Evolutionary conservation across 2,797 vertebrate genomes (phyloP).

Genomic region (Acrossocheilus wenchowensis): DNA sequence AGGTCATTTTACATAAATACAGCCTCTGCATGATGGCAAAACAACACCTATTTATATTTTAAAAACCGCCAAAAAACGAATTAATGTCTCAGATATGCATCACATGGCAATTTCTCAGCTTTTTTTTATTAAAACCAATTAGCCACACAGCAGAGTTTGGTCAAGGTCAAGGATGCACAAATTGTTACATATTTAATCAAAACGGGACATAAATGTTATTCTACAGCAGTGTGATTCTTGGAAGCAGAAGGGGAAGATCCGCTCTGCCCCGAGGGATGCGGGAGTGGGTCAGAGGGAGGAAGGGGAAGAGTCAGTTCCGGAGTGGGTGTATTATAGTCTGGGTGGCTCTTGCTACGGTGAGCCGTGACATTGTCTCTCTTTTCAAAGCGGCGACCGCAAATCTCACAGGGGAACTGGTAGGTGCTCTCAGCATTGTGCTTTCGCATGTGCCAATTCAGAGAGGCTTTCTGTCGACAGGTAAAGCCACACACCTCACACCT

Average conservation of each 20-base stretch:
- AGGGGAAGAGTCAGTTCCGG: neutral
- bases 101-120: neutral
- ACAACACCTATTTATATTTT: neutral
- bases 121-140: neutral
- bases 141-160: neutral
- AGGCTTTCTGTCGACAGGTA: slow-evolving; percentile 84
- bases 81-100: neutral
- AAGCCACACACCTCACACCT: slow-evolving; percentile 88
- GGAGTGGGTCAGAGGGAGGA: slow-evolving; percentile 2
- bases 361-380: slow-evolving; percentile 82
- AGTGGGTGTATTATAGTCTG: slow-evolving; percentile 31
- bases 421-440: slow-evolving; percentile 78
- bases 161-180: neutral
- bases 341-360: slow-evolving; percentile 84
- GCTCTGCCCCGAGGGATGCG: neutral
- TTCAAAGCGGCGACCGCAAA: slow-evolving; percentile 84
- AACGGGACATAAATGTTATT: neutral
- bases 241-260: neutral
- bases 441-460: slow-evolving; percentile 79
- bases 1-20: neutral
- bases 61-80: neutral
- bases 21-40: neutral
- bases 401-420: slow-evolving; percentile 81
- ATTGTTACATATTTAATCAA: neutral
- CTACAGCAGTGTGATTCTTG: neutral